Evolutionary conservation across 2,113 vertebrate species (phyloP), one percentile per base, ranked within the genome.

Genomic region (Meriones unguiculatus): DNA sequence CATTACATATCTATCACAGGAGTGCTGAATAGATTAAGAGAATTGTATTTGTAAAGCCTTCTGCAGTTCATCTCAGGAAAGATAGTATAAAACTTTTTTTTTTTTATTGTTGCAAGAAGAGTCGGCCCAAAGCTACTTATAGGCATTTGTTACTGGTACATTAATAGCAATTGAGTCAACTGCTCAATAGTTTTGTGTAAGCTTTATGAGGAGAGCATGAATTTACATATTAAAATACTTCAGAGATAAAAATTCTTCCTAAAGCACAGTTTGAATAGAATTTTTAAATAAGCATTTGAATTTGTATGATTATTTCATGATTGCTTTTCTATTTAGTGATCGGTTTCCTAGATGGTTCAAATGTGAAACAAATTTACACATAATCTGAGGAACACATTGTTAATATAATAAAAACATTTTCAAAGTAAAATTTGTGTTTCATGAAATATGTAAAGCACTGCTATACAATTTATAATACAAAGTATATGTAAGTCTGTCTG

Each of bases 1-100:
- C 41, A 9, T 32, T 70, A 67, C 41, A 85, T 75, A 70, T n/a
- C 25, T 85, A 73, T 24, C 87, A 93, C 25, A 59, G 65, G 59
- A 85, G 8, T 94, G 30, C 76, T 90, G 28, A 14, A 41, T 28
- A 22, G 24, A 91, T 72, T 89, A 95, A 86, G 94, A 38, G 85
- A 95, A 94, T 80, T 69, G 86, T 93, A 91, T 95, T 93, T 95
- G 38, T 22, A 76, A 96, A 96, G 25, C 9, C 25, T 75, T 77
- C 80, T 84, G 57, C 50, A 41, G 57, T 78, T 94, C 38, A 85
- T 46, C 8, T 85, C 25, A 46, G 64, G 52, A 62, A 93, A 90
- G 46, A 28, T 25, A 30, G 65, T 57, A 50, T 8, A 72, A 94
- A 88, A 67, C 9, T 32, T 32, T 18, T 70, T 41, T 73, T 57